phyloP scores from a whole-genome alignment of 1,140 invertebrate genomes.

The Ceratosolen fusciceps region DNA sequence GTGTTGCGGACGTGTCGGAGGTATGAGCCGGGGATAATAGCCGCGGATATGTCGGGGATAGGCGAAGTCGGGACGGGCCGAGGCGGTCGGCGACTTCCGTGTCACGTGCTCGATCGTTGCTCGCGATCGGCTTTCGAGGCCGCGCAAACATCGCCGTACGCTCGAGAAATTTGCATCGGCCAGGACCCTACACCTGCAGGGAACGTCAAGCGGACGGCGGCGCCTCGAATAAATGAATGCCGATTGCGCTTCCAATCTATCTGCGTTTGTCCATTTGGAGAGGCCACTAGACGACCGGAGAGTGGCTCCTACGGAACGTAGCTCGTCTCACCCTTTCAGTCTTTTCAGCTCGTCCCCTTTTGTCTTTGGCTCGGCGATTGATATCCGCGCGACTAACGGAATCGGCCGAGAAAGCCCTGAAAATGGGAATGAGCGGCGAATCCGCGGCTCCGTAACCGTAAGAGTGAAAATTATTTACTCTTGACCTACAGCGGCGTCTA shows the following conservation, averaged over 20 bases:
- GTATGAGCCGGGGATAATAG: too few species aligned
- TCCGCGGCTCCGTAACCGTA: too few species aligned
- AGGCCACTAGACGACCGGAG: neutral
- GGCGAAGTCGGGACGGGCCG: neutral
- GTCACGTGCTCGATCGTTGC: neutral
- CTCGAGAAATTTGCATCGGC: conserved; percentile 41
- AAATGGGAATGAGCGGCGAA: too few species aligned
- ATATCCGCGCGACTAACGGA: neutral
- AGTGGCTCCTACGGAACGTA: neutral
- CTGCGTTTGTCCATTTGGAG: conserved; percentile 1
- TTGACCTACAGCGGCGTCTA: too few species aligned
- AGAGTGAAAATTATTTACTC: too few species aligned
- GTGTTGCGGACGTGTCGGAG: neutral
- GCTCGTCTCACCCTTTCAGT: neutral
- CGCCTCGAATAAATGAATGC: conserved; percentile 49
- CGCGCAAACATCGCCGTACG: conserved; percentile 24
- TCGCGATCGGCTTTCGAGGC: conserved; percentile 28
- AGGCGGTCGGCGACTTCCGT: neutral
- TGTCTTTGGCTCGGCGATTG: neutral
- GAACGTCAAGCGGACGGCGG: conserved; percentile 3
- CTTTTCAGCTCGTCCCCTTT: neutral
- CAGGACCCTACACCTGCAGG: neutral
- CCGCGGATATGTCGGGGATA: too few species aligned
- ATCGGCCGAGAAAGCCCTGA: too few species aligned
- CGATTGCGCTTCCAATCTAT: conserved; percentile 31